A percentile compares a stretch with the other conserved stretches of the same genome.
Conservation (phyloP, 2,888 invertebrate genomes). For the Pimpla rufipes region DNA sequence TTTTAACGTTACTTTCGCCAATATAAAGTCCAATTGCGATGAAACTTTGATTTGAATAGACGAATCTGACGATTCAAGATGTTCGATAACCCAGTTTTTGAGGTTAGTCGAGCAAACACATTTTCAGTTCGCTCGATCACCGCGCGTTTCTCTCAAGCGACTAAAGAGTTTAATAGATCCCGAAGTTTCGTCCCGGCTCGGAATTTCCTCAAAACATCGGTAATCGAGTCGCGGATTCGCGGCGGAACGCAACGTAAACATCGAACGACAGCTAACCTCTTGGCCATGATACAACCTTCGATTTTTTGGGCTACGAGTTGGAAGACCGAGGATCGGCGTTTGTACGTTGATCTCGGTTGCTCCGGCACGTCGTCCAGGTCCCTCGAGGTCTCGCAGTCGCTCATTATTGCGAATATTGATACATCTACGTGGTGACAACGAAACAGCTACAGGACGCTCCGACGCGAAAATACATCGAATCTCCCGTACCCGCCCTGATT, state of each 20-base stretch:
- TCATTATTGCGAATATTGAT: slow-evolving; percentile 36
- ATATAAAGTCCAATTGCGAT: too few species aligned
- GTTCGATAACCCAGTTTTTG: too few species aligned
- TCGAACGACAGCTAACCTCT: slow-evolving; percentile 50
- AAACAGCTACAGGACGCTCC: background rate
- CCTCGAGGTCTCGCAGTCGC: slow-evolving; percentile 22
- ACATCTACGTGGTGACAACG: background rate
- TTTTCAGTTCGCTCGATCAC: too few species aligned
- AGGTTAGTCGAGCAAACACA: too few species aligned
- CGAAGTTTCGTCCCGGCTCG: too few species aligned
- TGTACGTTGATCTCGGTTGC: slow-evolving; percentile 20
- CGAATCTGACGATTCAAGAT: too few species aligned
- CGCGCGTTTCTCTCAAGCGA: too few species aligned
- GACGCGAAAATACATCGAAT: background rate
- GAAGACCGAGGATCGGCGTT: slow-evolving; percentile 49
- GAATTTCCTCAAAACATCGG: too few species aligned
- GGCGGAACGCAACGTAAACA: background rate
- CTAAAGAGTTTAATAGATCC: too few species aligned
- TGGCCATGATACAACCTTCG: slow-evolving; percentile 52
- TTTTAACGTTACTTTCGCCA: too few species aligned
- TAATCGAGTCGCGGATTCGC: too few species aligned
- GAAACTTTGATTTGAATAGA: too few species aligned
- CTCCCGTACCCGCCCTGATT: background rate
- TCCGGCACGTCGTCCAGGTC: slow-evolving; percentile 13
- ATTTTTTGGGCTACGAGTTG: slow-evolving; percentile 16